phyloP scores from a whole-genome alignment of 2,888 invertebrate genomes.

The Rotaria macrura region DNA sequence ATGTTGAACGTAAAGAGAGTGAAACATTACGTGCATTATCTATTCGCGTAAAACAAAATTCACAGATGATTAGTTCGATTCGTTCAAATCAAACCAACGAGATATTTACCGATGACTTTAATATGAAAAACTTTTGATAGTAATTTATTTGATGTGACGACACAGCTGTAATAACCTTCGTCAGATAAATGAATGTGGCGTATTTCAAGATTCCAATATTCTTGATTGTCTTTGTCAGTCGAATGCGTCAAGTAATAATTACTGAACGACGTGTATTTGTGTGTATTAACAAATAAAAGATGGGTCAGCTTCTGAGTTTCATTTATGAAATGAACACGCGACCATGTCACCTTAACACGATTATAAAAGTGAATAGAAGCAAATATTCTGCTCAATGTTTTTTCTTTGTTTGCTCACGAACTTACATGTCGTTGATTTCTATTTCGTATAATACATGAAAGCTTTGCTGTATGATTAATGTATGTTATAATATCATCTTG shows the following conservation, averaged over 20 bases:
- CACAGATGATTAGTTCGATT: background rate
- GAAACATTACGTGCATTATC: background rate
- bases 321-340: background rate
- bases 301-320: background rate
- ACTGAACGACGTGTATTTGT: background rate
- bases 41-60: background rate
- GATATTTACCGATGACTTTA: background rate
- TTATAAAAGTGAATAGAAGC: too few species aligned
- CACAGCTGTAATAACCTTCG: slow-evolving; percentile 10
- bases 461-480: background rate
- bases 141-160: background rate
- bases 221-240: background rate
- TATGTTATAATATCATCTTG: background rate
- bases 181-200: background rate
- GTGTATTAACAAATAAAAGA: background rate
- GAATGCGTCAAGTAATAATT: background rate
- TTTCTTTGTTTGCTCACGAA: background rate
- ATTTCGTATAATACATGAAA: background rate
- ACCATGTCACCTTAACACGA: background rate
- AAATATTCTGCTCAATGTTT: too few species aligned
- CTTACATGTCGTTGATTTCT: background rate
- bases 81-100: background rate
- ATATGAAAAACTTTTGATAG: background rate
- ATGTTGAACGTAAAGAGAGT: background rate
- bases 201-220: slow-evolving; percentile 2